Conservation (phyloP, 2,113 vertebrate species). For the Phasianus colchicus region DNA sequence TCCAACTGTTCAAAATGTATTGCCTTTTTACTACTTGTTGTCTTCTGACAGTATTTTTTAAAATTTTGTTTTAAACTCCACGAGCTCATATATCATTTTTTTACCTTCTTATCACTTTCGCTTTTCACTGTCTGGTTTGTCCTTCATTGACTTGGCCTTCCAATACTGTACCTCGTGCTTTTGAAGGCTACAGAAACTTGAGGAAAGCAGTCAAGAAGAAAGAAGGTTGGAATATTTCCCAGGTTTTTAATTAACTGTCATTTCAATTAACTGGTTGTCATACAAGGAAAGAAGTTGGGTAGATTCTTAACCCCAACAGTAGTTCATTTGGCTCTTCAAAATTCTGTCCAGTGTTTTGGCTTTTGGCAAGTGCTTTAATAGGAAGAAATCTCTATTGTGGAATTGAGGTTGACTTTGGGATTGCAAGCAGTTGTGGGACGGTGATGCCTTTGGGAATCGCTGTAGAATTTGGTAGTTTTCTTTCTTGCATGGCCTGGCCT, state of each 20-base stretch:
- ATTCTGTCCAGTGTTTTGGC: neutral
- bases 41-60: constrained; percentile 79
- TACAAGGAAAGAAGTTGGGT: constrained; percentile 60
- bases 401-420: neutral
- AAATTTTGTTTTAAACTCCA: constrained; percentile 76
- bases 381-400: neutral
- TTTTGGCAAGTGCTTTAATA: neutral
- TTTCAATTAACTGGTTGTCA: constrained; percentile 77
- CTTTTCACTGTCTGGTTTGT: constrained; percentile 84
- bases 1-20: constrained; percentile 74
- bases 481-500: neutral
- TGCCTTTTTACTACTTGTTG: constrained; percentile 78
- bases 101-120: constrained; percentile 81
- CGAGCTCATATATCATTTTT: constrained; percentile 78
- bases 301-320: constrained; percentile 37
- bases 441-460: neutral
- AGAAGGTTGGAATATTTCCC: constrained; percentile 91
- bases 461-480: neutral
- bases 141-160: constrained; percentile 84
- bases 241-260: constrained; percentile 82
- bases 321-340: neutral
- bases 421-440: neutral
- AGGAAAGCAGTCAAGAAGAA: constrained; percentile 87
- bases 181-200: constrained; percentile 92
- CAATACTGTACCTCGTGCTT: constrained; percentile 82